Evolutionary conservation across 2,888 invertebrate genomes (phyloP).

Genomic region (Uropetala carovei): DNA sequence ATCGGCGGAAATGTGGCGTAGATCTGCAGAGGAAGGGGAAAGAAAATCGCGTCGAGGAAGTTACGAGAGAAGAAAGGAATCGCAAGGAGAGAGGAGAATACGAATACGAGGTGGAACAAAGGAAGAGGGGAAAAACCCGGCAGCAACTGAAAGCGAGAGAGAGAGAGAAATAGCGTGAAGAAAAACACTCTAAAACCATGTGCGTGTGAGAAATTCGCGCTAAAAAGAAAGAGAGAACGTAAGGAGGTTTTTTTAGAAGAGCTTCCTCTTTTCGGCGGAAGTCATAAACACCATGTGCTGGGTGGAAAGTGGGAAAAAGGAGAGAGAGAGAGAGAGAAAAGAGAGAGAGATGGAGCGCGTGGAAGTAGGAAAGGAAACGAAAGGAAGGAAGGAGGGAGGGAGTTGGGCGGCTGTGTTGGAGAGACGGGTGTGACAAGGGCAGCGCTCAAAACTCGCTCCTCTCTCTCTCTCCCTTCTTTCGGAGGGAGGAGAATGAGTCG

Average conservation of each 20-base stretch:
- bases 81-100: neutral
- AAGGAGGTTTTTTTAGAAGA: neutral
- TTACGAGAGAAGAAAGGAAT: neutral
- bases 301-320: neutral
- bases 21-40: too few species aligned
- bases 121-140: neutral
- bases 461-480: too few species aligned
- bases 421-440: slow-evolving; percentile 17
- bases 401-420: neutral
- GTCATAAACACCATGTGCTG: slow-evolving; percentile 23
- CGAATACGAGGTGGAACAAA: neutral
- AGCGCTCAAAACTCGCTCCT: neutral
- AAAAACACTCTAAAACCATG: neutral
- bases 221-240: neutral
- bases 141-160: neutral
- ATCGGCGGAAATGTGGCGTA: too few species aligned
- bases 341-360: neutral
- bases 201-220: neutral
- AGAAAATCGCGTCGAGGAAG: too few species aligned
- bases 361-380: neutral
- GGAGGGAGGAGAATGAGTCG: too few species aligned
- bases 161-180: neutral
- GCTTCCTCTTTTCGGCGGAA: slow-evolving; percentile 3
- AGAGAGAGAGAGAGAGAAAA: neutral
- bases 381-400: neutral